Evolutionary conservation across 2,113 vertebrate species (phyloP).

Genomic region (Vidua chalybeata): DNA sequence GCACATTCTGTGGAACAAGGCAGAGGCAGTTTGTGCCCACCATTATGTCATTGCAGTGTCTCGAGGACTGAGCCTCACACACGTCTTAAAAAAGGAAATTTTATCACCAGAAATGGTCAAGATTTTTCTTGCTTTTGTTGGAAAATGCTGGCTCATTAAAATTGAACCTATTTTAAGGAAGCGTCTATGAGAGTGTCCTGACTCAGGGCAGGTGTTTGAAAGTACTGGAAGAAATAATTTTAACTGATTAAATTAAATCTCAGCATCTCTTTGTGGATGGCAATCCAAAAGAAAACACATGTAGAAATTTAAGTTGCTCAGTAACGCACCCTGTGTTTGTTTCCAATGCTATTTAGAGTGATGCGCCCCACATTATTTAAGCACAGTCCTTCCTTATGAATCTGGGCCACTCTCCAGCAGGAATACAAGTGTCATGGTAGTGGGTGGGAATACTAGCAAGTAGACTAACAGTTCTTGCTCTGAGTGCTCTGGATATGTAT

Average conservation of each 20-base stretch:
- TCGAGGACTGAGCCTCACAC: not conserved
- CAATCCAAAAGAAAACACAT: not conserved
- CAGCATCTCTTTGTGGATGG: not conserved
- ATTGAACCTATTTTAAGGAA: not conserved
- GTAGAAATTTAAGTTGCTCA: not conserved
- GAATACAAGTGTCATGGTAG: not conserved
- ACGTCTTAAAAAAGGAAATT: not conserved
- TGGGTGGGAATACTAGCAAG: constrained; percentile 35
- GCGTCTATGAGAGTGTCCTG: rapidly evolving
- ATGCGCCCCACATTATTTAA: not conserved
- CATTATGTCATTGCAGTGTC: too few relatives aligned
- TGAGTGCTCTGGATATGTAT: not conserved
- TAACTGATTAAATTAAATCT: not conserved
- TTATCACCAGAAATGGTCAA: not conserved
- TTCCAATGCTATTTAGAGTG: not conserved
- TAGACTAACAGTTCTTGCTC: not conserved
- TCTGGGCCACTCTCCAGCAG: constrained; percentile 30
- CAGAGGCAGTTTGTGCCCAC: not conserved
- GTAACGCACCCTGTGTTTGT: not conserved
- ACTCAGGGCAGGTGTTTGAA: not conserved
- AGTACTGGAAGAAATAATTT: not conserved
- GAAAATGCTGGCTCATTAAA: not conserved
- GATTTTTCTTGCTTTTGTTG: not conserved
- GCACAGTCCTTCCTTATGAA: not conserved
- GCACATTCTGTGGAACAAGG: not conserved